Evolutionary conservation across 2,888 invertebrate genomes (phyloP), one percentile per base, ranked within the genome.

Genomic region (Globia sparganii): DNA sequence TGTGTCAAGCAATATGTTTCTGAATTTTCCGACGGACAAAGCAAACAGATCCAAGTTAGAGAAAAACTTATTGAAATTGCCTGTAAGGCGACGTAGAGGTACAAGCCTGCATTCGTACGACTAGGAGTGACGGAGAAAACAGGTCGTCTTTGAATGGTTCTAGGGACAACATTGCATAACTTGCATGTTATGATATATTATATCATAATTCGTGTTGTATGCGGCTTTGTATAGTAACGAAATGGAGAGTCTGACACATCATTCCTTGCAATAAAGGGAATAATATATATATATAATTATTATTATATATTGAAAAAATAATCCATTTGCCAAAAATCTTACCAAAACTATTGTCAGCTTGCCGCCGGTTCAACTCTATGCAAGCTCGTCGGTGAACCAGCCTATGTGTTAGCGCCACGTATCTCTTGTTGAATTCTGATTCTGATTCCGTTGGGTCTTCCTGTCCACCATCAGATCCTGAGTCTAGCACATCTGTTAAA

Each of bases 361-460:
- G 98, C 83, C 99, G 97, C 91, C 98, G 97, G 92, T 99, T 99
- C 97, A 99, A 98, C 94, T 99, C 99, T 72, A 99, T 97, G 91
- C 98, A 99, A 71, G 99, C 98, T 92, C 98, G 98, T 75, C 99
- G 97, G 94, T 99, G 99, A 0, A 99, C 98, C 96, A 99, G 98
- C 74, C 99, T 97, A 94, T 99, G 99, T 6, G 99, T 98, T 78
- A 99, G 97, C 34, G 98, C 98, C 89, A 98, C 98, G 91, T 98
- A 99, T 88, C 98, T 97, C 92, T 98, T 98, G 89, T 98, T 97
- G 94, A 99, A 99, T 88, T 98, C 98, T 84, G 98, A 97, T 93
- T 99, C 99, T 1, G 99, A 99, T 78, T 98, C 98, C 0, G 99
- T 96, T 8, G 96, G 96, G 53, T 96, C 96, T 75, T 96, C 96